Conservation (phyloP, 2,888 invertebrate genomes). For the Acleris emargana region DNA sequence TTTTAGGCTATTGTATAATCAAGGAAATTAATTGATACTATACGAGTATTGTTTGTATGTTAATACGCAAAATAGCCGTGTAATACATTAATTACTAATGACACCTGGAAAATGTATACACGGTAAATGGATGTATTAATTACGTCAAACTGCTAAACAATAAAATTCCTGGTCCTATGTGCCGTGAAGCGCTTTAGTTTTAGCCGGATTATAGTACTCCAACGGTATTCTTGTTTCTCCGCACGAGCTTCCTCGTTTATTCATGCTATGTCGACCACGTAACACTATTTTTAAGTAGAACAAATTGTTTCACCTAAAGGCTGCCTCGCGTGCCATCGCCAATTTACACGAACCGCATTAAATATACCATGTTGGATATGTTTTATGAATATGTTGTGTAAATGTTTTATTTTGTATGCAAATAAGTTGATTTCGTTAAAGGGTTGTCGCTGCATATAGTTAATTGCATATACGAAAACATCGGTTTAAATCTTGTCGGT, state of each 20-base stretch:
- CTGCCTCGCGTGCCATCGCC: slow-evolving; percentile 54
- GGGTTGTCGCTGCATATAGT: slow-evolving; percentile 5
- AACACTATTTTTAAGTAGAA: slow-evolving; percentile 57
- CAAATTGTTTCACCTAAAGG: slow-evolving; percentile 56
- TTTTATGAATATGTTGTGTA: slow-evolving; percentile 44
- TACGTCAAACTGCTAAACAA: no score
- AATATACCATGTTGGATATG: slow-evolving; percentile 49
- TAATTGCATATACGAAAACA: neutral
- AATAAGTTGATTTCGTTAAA: slow-evolving; percentile 13
- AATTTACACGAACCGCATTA: slow-evolving; percentile 56
- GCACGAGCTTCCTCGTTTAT: slow-evolving; percentile 35
- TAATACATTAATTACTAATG: no score
- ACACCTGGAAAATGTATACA: no score
- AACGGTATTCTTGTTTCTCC: neutral
- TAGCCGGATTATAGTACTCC: no score
- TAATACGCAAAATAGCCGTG: no score
- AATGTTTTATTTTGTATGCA: slow-evolving; percentile 37
- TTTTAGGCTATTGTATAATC: no score
- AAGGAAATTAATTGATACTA: no score
- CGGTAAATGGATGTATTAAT: no score
- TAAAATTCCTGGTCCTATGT: no score
- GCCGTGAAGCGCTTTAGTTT: no score
- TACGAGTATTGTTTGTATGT: no score
- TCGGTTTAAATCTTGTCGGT: no score
- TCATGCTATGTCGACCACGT: slow-evolving; percentile 48